Evolutionary conservation across 1,140 invertebrate genomes (phyloP).

Genomic region (Ladona fulva): DNA sequence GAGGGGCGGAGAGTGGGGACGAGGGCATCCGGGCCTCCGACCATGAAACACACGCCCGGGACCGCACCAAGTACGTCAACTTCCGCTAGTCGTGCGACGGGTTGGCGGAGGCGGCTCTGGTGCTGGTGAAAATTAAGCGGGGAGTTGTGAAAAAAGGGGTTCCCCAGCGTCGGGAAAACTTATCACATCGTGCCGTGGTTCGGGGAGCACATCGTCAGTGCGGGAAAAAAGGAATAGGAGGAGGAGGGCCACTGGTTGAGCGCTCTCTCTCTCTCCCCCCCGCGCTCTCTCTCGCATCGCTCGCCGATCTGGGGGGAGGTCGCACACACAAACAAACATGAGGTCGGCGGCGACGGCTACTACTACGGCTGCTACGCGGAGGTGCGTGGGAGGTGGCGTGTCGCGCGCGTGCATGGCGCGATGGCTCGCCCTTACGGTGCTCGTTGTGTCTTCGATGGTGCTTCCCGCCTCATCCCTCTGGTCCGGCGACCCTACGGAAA

Average conservation of each 20-base stretch:
- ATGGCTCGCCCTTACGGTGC: no score
- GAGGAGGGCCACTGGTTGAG: background rate
- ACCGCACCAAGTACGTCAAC: background rate
- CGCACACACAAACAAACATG: constrained; percentile 4
- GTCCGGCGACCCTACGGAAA: background rate
- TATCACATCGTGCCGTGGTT: no score
- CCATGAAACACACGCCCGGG: constrained; percentile 1
- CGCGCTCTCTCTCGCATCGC: background rate
- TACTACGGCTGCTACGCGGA: background rate
- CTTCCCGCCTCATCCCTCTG: background rate
- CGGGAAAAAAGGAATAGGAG: background rate
- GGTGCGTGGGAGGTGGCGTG: background rate
- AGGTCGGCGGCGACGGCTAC: no score
- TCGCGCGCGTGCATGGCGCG: background rate
- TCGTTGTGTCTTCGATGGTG: background rate
- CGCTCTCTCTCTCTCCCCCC: background rate
- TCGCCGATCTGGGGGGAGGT: background rate
- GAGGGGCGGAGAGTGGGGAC: background rate
- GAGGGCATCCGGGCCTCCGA: background rate
- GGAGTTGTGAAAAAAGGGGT: no score
- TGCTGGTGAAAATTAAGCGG: background rate
- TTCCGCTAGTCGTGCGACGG: background rate
- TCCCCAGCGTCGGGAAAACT: no score
- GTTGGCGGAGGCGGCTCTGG: background rate
- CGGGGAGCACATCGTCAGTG: background rate